Evolutionary conservation across 2,797 vertebrate species (phyloP).

Genomic region (Tenualosa ilisha): DNA sequence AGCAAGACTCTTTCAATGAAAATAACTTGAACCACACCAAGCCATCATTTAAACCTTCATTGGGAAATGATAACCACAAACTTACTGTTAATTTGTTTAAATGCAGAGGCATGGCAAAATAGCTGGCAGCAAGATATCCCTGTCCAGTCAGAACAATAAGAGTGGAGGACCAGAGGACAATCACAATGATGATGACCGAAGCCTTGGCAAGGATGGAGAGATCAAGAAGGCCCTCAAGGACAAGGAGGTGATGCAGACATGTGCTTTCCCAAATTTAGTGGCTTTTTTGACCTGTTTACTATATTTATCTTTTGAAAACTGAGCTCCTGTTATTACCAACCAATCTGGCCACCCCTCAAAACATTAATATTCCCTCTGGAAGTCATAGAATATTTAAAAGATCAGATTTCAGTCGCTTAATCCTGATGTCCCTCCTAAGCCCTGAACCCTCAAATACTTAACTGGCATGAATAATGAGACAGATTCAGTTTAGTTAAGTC

Average conservation of each 20-base stretch:
- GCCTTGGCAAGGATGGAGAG: slow-evolving; percentile 30
- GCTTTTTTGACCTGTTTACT: neutral
- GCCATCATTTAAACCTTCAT: neutral
- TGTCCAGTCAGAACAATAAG: slow-evolving; percentile 36
- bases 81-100: slow-evolving; percentile 25
- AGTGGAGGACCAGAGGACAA: slow-evolving; percentile 31
- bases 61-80: neutral
- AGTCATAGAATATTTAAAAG: too few species aligned
- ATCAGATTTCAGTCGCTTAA: too few species aligned
- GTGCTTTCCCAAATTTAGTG: too few species aligned
- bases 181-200: slow-evolving; percentile 25
- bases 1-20: too few species aligned
- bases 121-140: slow-evolving; percentile 54
- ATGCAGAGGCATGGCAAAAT: slow-evolving; percentile 46
- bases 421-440: too few species aligned
- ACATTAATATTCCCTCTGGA: too few species aligned
- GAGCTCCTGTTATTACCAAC: too few species aligned
- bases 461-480: too few species aligned
- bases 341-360: too few species aligned
- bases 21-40: too few species aligned
- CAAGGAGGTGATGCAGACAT: slow-evolving; percentile 18
- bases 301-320: neutral
- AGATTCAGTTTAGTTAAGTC: too few species aligned
- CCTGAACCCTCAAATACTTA: too few species aligned
- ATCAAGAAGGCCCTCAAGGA: slow-evolving; percentile 27